phyloP scores from a whole-genome alignment of 2,797 vertebrate genomes.

The Echiichthys vipera region DNA sequence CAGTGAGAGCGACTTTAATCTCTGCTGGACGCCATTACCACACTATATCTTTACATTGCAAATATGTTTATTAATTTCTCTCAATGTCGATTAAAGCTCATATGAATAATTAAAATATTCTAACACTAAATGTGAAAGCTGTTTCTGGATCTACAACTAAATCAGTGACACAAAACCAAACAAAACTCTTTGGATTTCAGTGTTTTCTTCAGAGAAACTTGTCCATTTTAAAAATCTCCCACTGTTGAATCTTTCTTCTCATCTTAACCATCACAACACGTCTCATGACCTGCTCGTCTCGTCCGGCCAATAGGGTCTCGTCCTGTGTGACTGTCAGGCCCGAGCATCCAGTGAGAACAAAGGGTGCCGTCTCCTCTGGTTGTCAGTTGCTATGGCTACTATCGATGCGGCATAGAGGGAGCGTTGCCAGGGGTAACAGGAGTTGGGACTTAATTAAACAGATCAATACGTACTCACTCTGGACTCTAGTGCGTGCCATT shows the following conservation, averaged over 20 bases:
- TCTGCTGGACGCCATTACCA: too few species aligned
- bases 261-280: not conserved
- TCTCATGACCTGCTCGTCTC: slow-evolving; percentile 31
- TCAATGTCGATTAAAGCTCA: too few species aligned
- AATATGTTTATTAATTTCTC: too few species aligned
- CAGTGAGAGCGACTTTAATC: too few species aligned
- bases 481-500: slow-evolving; percentile 15
- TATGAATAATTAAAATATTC: too few species aligned
- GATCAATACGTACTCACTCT: slow-evolving; percentile 66
- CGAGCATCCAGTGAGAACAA: slow-evolving; percentile 63
- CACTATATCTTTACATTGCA: too few species aligned
- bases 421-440: slow-evolving; percentile 82
- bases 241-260: not conserved
- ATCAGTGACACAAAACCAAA: not conserved
- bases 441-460: slow-evolving; percentile 77
- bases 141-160: not conserved
- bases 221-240: not conserved
- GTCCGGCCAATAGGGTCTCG: slow-evolving; percentile 19
- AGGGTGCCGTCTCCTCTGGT: slow-evolving; percentile 52
- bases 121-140: not conserved
- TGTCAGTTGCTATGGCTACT: slow-evolving; percentile 84
- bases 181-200: not conserved
- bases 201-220: not conserved
- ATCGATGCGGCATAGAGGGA: slow-evolving; percentile 75
- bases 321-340: slow-evolving; percentile 48